A percentile compares a stretch with the other conserved stretches of the same genome.
Evolutionary conservation across 2,113 vertebrate species (phyloP).

Genomic region (Protobothrops flavoviridis): DNA sequence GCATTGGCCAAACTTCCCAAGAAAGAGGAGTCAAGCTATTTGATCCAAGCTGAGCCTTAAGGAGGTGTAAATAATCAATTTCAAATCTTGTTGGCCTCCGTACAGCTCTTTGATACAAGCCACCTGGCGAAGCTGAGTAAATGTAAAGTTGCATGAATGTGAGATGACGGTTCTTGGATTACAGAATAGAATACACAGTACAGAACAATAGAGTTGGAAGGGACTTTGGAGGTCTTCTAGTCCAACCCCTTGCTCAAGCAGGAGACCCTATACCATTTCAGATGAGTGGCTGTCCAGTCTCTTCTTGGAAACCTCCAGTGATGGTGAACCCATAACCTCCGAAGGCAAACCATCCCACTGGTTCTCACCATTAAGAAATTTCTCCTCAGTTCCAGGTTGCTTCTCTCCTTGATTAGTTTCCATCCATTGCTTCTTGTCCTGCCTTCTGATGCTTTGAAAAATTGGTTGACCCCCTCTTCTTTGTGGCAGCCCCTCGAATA

Average conservation of each 20-base stretch:
- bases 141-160: neutral
- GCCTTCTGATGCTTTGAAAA: neutral
- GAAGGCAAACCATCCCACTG: neutral
- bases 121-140: neutral
- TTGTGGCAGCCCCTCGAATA: neutral
- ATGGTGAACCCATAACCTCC: neutral
- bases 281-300: neutral
- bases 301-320: neutral
- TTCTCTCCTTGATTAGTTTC: neutral
- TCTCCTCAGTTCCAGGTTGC: neutral
- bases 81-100: neutral
- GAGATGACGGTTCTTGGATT: neutral
- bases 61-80: neutral
- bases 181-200: neutral
- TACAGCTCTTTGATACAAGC: neutral
- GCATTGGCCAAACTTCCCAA: neutral
- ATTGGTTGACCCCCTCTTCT: neutral
- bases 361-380: neutral
- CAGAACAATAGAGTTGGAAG: neutral
- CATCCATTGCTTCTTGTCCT: neutral
- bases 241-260: neutral
- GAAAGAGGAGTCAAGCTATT: neutral
- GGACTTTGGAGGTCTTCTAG: neutral
- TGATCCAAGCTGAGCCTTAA: neutral
- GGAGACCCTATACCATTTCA: neutral